phyloP scores from a whole-genome alignment of 2,797 vertebrate genomes.

The Pseudomugil gertrudae region DNA sequence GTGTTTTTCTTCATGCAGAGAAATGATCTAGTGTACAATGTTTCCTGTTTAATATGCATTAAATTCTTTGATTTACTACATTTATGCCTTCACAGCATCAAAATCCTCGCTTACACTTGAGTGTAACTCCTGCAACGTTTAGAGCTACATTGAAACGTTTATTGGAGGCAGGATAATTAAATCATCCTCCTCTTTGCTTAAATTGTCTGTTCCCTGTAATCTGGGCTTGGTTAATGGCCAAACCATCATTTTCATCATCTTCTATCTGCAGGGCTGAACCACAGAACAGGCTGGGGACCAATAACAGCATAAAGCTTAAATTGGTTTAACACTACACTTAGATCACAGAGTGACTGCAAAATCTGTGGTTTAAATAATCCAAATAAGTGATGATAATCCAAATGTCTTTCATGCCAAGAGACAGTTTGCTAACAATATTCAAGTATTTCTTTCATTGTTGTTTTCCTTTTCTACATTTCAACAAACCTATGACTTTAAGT shows the following conservation, averaged over 20 bases:
- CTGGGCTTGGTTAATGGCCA: constrained; percentile 41
- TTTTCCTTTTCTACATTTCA: not conserved
- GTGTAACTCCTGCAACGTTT: constrained; percentile 37
- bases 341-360: constrained; percentile 2
- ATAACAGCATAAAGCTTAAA: constrained; percentile 20
- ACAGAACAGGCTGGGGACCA: constrained; percentile 32
- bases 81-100: constrained; percentile 13
- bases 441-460: constrained; percentile 12
- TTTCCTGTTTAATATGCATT: constrained; percentile 37
- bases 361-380: constrained; percentile 32
- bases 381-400: constrained; percentile 23
- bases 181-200: constrained; percentile 35
- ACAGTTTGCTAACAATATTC: constrained; percentile 22
- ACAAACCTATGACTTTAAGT: not conserved
- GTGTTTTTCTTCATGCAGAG: constrained; percentile 18
- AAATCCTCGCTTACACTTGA: constrained; percentile 19
- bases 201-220: constrained; percentile 59
- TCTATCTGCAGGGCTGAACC: constrained; percentile 35
- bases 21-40: constrained; percentile 11
- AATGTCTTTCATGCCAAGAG: constrained; percentile 19
- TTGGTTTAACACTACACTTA: constrained; percentile 3
- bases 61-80: constrained; percentile 34
- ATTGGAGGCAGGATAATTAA: constrained; percentile 30
- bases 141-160: constrained; percentile 52
- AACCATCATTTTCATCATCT: constrained; percentile 47